Evolutionary conservation across 1,140 invertebrate species (phyloP), one percentile per base, ranked within the genome.

Genomic region (Neodiprion lecontei): DNA sequence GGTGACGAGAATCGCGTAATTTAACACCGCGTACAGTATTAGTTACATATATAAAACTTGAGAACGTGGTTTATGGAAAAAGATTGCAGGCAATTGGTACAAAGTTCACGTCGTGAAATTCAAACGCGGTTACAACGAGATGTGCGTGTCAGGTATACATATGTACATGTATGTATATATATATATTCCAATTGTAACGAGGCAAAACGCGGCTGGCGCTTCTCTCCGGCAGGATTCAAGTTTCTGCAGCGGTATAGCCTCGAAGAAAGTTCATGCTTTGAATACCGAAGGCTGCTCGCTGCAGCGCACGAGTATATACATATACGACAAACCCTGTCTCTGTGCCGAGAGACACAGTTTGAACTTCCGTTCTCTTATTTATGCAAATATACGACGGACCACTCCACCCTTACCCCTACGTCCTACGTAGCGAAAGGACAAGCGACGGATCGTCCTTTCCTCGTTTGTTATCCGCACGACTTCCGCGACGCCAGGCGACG

Each of bases 171-270:
- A 40, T 40, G 28, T 40, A 5, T 40, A 40, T 40, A 5, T 61
- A 17, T 61, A 61, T 50, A 76, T 78, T 80, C 76, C 79, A 76
- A 79, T 80, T 76, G 78, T 80, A 79, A 79, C 78, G 75, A 79
- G 75, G 40, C 75, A 74, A 76, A 53, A 66, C 76, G 69, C 71
- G 71, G 74, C 79, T 76, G 73, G 8, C 11, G 53, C n/a, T 61
- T 61, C 11, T 17, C 11, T 61, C 53, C n/a, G 9, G 0, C 28
- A 40, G 28, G 28, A 40, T 40, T 40, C 28, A 40, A 40, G 28
- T 40, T 40, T 5, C 28, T 40, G 28, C 28, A 40, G 28, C 28
- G 28, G 28, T 40, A 2, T 40, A 40, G 79, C 70, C 74, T 73
- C 73, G 21, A 73, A 50, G 74, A 73, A 23, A 70, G 47, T 47